Evolutionary conservation across 1,140 invertebrate genomes (phyloP), one percentile per base, ranked within the genome.

Genomic region (Cydia pomonella): DNA sequence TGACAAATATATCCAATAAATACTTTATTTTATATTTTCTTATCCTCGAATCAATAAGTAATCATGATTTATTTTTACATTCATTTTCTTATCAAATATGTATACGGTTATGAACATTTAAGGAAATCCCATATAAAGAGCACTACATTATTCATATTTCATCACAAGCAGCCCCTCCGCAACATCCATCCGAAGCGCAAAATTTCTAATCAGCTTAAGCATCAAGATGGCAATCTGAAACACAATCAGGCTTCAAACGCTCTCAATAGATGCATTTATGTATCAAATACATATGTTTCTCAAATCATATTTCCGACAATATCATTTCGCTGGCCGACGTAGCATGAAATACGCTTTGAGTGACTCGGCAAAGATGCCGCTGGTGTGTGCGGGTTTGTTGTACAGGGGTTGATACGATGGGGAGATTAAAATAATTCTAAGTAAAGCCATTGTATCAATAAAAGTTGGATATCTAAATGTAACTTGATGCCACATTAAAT

Each of bases 301-400:
- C 84, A 85, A 87, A 91, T 92, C 89, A 90, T 91, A 92, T 91
- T 87, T 85, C 82, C 84, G 82, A 91, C 87, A 91, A 91, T 91
- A 92, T 92, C 91, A 92, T 92, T 90, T 89, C 83, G 85, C 84
- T 87, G 87, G 91, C 83, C 86, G 89, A 92, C 89, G 89, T 92
- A 90, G 86, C 90, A 89, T 92, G 90, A 92, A 92, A 92, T 92
- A 89, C 90, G 89, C 85, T 87, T 84, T 90, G 91, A 92, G 86
- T 92, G 91, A 92, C 89, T 92, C 89, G 86, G 81, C 90, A 89
- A 91, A 91, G 88, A 89, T 84, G 87, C 86, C 86, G 80, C 79
- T 82, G 83, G 84, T 87, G 85, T 87, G 82, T 77, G 78, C 80
- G 72, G 29, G 83, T 5, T 1, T 29, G 73, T 79, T 10, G 1